Conservation (phyloP, 53 echinoderm and acorn worm genomes). For the Luidia sarsii region DNA sequence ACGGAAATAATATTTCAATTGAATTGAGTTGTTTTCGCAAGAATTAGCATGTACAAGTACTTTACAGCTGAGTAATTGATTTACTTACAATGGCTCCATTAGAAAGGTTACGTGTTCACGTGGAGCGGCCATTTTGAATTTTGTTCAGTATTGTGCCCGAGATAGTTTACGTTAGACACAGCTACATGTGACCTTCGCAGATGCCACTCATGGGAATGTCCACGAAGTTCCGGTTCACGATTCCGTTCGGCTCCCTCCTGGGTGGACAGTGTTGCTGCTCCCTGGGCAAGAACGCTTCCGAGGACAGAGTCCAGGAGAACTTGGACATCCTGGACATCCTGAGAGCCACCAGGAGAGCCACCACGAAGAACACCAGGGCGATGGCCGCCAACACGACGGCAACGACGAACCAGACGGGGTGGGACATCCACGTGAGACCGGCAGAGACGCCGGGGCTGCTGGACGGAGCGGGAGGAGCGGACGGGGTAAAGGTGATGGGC, state of each 20-base stretch:
- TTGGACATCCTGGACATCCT: background rate
- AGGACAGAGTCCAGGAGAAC: background rate
- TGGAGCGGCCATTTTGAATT: too few relatives aligned
- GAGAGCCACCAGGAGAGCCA: background rate
- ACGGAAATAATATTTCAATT: too few relatives aligned
- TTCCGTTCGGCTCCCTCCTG: background rate
- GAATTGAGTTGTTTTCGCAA: too few relatives aligned
- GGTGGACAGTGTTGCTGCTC: background rate
- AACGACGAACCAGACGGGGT: background rate
- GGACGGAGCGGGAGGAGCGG: background rate
- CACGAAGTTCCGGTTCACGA: background rate
- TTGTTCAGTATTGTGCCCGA: too few relatives aligned
- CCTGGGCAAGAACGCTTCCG: conserved; percentile 8
- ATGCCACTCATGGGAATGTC: background rate
- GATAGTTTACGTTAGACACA: too few relatives aligned
- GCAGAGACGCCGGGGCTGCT: too few relatives aligned
- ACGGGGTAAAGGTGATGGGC: background rate
- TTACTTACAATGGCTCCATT: too few relatives aligned
- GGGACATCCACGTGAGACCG: too few relatives aligned
- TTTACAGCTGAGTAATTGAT: too few relatives aligned
- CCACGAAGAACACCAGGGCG: background rate
- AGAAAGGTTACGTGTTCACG: too few relatives aligned
- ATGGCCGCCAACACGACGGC: background rate
- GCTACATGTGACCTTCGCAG: too few relatives aligned
- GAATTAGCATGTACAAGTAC: too few relatives aligned